A percentile compares a stretch with the other conserved stretches of the same genome.
phyloP scores from a whole-genome alignment of 2,797 vertebrate genomes.

The Neostethus bicornis region DNA sequence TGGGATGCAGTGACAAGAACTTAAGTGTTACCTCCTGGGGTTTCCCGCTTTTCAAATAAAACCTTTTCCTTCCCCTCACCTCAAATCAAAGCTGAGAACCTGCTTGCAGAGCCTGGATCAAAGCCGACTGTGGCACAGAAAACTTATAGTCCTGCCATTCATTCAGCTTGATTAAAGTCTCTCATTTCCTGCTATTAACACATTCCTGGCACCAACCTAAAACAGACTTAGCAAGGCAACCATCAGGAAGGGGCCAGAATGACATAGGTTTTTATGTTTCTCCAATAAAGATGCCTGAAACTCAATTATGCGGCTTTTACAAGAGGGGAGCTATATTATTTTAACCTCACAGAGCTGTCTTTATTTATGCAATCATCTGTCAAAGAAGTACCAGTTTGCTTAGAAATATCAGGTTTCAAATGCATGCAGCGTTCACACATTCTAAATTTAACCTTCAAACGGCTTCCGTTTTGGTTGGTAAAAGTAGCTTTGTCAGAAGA shows the following conservation, averaged over 20 bases:
- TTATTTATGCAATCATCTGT: conserved; percentile 44
- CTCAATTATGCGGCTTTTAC: conserved; percentile 39
- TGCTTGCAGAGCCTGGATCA: conserved; percentile 72
- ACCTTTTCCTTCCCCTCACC: conserved; percentile 62
- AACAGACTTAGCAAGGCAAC: conserved; percentile 52
- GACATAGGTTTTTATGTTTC: conserved; percentile 56
- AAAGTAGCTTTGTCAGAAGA: conserved; percentile 1
- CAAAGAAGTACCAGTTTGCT: conserved; percentile 15
- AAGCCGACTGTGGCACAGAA: conserved; percentile 71
- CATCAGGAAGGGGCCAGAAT: conserved; percentile 65
- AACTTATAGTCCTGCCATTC: conserved; percentile 66
- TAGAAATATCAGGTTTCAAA: conserved; percentile 18
- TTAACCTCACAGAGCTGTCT: conserved; percentile 25
- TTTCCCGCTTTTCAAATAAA: conserved; percentile 76
- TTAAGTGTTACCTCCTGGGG: conserved; percentile 78
- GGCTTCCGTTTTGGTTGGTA: conserved; percentile 1
- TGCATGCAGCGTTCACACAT: conserved; percentile 1
- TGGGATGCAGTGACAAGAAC: conserved; percentile 69
- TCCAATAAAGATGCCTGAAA: conserved; percentile 49
- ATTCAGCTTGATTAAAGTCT: conserved; percentile 73
- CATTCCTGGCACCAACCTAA: conserved; percentile 57
- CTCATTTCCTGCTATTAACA: conserved; percentile 79
- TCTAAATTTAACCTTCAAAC: neutral
- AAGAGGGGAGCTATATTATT: conserved; percentile 42
- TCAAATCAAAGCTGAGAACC: conserved; percentile 72